Base-by-base conservation (phyloP, 2,888 invertebrate species). In the Apotomis turbidana region DNA sequence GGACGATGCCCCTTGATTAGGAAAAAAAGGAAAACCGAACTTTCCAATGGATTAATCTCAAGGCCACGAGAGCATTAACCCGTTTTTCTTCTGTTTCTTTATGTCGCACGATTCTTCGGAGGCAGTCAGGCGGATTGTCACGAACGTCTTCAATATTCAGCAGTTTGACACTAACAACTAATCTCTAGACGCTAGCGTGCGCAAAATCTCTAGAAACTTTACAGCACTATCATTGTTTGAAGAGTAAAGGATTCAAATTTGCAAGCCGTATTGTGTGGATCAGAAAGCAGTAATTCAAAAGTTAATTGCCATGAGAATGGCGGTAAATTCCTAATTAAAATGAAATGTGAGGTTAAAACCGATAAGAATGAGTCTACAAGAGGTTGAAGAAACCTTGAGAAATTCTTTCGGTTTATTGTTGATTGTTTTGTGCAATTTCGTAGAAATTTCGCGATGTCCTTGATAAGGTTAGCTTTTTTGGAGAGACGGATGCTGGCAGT, bases 351-450 rank as follows among this genome's bases (percentile, higher is more conserved):
- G 76, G 76, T 68, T 71, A 67, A 74, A 72, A 67, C 62, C 74
- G 80, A 79, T 81, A 78, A 78, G 78, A 81, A 78, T 75, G 76
- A 77, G 79, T 76, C 78, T 77, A 76, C 76, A 76, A 77, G 78
- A 81, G 81, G 81, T 82, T 79, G 79, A 82, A 76, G 81, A 81
- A 81, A 84, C 83, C 83, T 86, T 85, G 86, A 81, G 84, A 84
- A 84, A 80, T 83, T 80, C 78, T 78, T 80, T 77, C 72, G 74
- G 70, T 78, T 76, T 76, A 77, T 71, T 70, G 71, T 72, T 72
- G 73, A 76, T 79, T 79, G 79, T 78, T 78, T 76, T 54, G 66
- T 73, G 74, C 69, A 64, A 57, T 71, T 70, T 71, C 49, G 66
- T 57, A 54, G 74, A 69, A 74, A 64, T 68, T 49, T 63, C 46